Evolutionary conservation across 2,113 vertebrate genomes (phyloP), one percentile per base, ranked within the genome.

Genomic region (Castor canadensis): DNA sequence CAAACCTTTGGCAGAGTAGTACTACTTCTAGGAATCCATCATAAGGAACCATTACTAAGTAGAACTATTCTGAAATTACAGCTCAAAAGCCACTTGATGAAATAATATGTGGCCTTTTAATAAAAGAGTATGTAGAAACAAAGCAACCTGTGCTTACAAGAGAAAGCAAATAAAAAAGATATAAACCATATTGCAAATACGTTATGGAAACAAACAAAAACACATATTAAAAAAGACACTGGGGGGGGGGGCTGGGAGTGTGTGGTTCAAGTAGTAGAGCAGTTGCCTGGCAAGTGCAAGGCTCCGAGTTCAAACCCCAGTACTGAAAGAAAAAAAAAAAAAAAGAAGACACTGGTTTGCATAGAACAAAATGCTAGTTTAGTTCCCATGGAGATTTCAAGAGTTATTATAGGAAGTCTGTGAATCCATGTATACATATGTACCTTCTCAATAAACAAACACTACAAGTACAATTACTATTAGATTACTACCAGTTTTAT

Each of bases 1-100:
- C 56, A 95, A 77, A 67, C 16, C 60, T 93, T 62, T 96, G 94
- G 79, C 69, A 89, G 79, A 95, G 56, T 47, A 77, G 86, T 75
- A 83, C 71, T 52, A 75, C 80, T 93, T 94, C 62, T 83, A 95
- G 69, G 75, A 93, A 86, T 52, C 38, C 43, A 82, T 32, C 26
- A 64, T 73, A 83, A 87, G 28, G n/a, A 96, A 92, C 38, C 38
- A 72, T 13, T 80, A 54, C 30, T 86, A 83, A 79, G 72, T 66
- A 71, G 32, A 82, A 60, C 30, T 89, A 56, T 67, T 67, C 86
- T 28, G 77, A 91, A 91, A 72, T 76, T 86, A 89, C 0, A 91
- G 77, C 54, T 86, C 45, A 56, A 58, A 58, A 60, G 43, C 73
- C 40, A 93, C 16, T 66, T 47, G 13, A 89, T 66, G 24, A 79